Evolutionary conservation across 2,113 vertebrate species (phyloP), one percentile per base, ranked within the genome.

Genomic region (Odobenus rosmarus): DNA sequence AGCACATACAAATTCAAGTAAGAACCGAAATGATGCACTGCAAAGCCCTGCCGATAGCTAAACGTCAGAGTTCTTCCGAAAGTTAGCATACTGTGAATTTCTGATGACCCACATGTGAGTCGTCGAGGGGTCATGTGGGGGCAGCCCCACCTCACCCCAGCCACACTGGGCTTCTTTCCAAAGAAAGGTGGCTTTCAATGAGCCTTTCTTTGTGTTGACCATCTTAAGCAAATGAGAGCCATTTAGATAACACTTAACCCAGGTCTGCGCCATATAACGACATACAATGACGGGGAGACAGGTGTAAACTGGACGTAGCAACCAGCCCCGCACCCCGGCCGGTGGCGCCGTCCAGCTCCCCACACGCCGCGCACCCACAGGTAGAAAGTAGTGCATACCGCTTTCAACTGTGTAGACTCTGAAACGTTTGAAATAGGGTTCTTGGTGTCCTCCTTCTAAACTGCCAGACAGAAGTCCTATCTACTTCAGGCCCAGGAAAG

Each of bases 141-240:
- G 42, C 8, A 24, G 12, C 23, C 26, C 19, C 18, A 10, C 53
- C 96, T 42, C 49, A 39, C 19, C 90, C 87, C 88, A 64, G 80
- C 71, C 57, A 18, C n/a, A 19, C 24, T 1, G 67, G 69, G n/a
- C 49, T 89, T 94, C 33, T 95, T 95, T 95, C 92, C 97, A 89
- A 84, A 98, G 82, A 91, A 76, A 81, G 59, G 10, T 80, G 74
- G 96, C 96, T 96, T 98, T 97, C 96, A 77, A 1, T 90, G 42
- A 93, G 96, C 15, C 94, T 67, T 95, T 87, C 71, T 97, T 46
- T 36, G 42, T 18, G 0, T n/a, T 42, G 67, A 57, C 18, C 7
- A 6, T 59, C 64, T 53, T 64, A 67, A 61, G 82, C 81, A 13
- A 59, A 59, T 21, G 69, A 82, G 67, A 86, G 69, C 19, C 76